Evolutionary conservation across 2,797 vertebrate genomes (phyloP).

Genomic region (Cirrhinus molitorella): DNA sequence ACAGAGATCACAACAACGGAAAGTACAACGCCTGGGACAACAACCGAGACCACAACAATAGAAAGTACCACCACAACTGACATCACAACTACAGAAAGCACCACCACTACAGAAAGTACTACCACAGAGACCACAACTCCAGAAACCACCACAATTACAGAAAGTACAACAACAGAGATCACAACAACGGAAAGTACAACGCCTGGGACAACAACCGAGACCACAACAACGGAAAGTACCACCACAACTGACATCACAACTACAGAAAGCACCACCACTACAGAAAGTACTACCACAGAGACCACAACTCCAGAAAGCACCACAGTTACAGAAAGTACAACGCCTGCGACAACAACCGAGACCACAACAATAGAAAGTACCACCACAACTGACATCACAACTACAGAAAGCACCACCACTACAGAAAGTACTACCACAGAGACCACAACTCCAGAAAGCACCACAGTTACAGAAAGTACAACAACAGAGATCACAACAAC

Average conservation of each 20-base stretch:
- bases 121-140: fast-evolving
- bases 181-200: neutral
- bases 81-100: neutral
- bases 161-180: fast-evolving
- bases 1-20: neutral
- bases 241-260: neutral
- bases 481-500: neutral
- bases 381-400: fast-evolving
- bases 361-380: neutral
- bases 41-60: neutral
- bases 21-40: neutral
- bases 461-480: no score
- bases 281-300: fast-evolving
- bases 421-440: neutral
- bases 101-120: neutral
- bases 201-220: no score
- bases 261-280: neutral
- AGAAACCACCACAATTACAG: neutral
- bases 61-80: neutral
- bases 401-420: neutral
- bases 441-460: neutral
- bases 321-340: neutral
- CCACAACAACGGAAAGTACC: neutral
- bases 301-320: neutral
- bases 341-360: no score